Evolutionary conservation across 2,888 invertebrate species (phyloP), one percentile per base, ranked within the genome.

Genomic region (Tholera decimalis): DNA sequence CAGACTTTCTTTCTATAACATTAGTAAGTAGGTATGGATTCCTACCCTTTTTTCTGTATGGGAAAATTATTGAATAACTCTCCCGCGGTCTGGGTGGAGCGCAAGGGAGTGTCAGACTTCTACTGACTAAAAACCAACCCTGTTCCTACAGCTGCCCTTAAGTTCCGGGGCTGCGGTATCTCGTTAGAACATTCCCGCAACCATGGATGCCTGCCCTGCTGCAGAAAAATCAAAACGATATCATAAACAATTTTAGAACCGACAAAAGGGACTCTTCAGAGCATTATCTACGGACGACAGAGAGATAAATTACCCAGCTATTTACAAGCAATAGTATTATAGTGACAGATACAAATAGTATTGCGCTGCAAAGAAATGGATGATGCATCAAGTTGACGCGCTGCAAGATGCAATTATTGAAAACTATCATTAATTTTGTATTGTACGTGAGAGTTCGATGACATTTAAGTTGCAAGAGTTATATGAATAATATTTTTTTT

Each of bases 391-490:
- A 51, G 37, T 24, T 50, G 49, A 37, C 39, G 20, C 39, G 5
- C 5, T 43, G 65, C 69, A 68, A 60, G 30, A 26, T 56, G 69
- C 51, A 60, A 65, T 65, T 65, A 72, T 65, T 65, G 55, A 72
- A 64, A 51, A 44, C 8, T n/a, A 39, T 44, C 46, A 71, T 71
- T 41, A 70, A 70, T 50, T 30, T 63, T 62, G 26, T 41, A 7
- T 50, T 43, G 15, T 50, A 3, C 9, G 28, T 4, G 2, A 20
- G 30, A 3, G 0, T 1, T 35, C 8, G 15, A 13, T 20, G 28
- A 50, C 22, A 15, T 35, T 28, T 7, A 26, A 22, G 28, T 60
- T 37, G 35, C 2, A 35, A 15, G 15, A 35, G 35, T 0, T 35
- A 35, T 33, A 13, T 0, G 13, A 13, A 13, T 33, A 33, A n/a